phyloP scores from a whole-genome alignment of 2,797 vertebrate genomes.

The Xiphophorus birchmanni region DNA sequence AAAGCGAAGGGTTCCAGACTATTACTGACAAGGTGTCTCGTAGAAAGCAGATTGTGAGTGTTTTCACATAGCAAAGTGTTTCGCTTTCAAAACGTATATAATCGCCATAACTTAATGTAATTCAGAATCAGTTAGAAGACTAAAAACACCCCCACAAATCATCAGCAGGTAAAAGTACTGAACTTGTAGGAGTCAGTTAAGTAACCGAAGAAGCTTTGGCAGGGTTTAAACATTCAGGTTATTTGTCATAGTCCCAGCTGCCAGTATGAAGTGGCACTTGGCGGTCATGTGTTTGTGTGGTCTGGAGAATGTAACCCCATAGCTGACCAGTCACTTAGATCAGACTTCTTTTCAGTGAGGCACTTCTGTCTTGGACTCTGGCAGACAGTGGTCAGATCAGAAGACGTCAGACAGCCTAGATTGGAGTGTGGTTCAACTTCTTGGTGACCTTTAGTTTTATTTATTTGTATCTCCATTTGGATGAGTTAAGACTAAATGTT shows the following conservation, averaged over 20 bases:
- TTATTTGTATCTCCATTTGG: background rate
- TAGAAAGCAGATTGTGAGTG: background rate
- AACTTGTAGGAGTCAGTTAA: background rate
- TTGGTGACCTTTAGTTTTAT: background rate
- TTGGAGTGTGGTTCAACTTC: conserved; percentile 30
- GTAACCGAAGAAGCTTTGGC: background rate
- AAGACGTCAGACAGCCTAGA: conserved; percentile 59
- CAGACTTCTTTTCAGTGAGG: conserved; percentile 29
- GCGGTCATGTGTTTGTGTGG: conserved; percentile 25
- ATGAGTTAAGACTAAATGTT: background rate
- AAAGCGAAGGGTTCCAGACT: background rate
- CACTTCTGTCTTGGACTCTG: conserved; percentile 49
- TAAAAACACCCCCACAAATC: background rate
- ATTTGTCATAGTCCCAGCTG: conserved; percentile 19
- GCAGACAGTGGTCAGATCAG: conserved; percentile 72
- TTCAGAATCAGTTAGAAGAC: background rate
- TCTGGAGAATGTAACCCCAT: conserved; percentile 53
- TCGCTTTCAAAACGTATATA: conserved; percentile 1
- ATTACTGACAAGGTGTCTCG: background rate
- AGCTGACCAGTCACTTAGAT: conserved; percentile 50
- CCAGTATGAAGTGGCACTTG: conserved; percentile 17
- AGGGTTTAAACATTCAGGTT: conserved; percentile 1
- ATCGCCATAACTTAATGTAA: conserved; percentile 25
- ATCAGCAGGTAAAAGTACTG: background rate
- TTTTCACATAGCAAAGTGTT: conserved; percentile 10